A percentile compares a stretch with the other conserved stretches of the same genome.
phyloP scores from a whole-genome alignment of 2,888 invertebrate genomes.

The Ischnura elegans region DNA sequence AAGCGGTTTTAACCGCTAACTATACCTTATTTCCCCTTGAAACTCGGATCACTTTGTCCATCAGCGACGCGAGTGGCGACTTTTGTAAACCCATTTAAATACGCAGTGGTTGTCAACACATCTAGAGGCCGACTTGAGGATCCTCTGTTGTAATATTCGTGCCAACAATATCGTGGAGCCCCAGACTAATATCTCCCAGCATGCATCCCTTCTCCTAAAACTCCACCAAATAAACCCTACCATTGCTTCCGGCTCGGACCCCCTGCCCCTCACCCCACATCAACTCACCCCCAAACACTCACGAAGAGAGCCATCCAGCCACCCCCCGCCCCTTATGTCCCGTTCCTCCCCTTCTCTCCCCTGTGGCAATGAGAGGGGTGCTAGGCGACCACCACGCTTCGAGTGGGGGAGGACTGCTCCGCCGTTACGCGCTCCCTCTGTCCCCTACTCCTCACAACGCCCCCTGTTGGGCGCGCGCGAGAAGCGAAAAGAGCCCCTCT shows the following conservation, averaged over 20 bases:
- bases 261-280: background rate
- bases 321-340: background rate
- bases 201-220: background rate
- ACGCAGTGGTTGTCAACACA: no score
- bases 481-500: background rate
- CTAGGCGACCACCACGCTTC: background rate
- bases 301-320: conserved; percentile 1
- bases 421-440: background rate
- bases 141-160: no score
- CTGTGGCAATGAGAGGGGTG: conserved; percentile 13
- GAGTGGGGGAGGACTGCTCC: background rate
- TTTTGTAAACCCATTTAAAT: no score
- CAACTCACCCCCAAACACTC: background rate
- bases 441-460: background rate
- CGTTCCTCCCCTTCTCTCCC: background rate
- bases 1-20: no score
- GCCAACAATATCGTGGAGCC: no score
- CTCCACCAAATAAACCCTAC: background rate
- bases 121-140: no score
- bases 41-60: no score
- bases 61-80: no score
- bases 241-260: conserved; percentile 3
- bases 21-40: no score
- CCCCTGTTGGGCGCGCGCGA: background rate
- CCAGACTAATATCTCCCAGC: background rate